Conservation (phyloP, 2,888 invertebrate genomes). For the Tiphia femorata region DNA sequence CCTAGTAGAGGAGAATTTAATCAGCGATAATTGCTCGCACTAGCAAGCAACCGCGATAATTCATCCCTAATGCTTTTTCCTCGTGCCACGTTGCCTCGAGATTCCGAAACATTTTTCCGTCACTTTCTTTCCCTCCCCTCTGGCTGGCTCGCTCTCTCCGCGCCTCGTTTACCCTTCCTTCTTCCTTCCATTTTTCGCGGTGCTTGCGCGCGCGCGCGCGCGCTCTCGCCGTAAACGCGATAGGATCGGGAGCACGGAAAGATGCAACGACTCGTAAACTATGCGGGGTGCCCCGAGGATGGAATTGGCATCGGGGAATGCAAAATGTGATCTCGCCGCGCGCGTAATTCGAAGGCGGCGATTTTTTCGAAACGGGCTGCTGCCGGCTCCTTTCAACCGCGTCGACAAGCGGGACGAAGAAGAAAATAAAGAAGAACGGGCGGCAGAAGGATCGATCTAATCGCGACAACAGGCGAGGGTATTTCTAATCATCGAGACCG, state of each 20-base stretch:
- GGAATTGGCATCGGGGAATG: neutral
- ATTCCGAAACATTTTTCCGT: conserved; percentile 33
- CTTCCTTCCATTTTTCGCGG: too few species aligned
- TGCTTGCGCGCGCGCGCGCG: too few species aligned
- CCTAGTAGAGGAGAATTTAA: conserved; percentile 33
- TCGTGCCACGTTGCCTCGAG: conserved; percentile 30
- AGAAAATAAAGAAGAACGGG: neutral
- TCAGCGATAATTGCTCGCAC: conserved; percentile 28
- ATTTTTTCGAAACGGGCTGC: too few species aligned
- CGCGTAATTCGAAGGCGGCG: neutral
- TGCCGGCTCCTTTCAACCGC: neutral
- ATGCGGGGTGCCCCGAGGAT: conserved; percentile 3
- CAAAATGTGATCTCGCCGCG: conserved; percentile 4
- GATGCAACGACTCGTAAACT: conserved; percentile 6
- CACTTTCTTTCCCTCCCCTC: neutral
- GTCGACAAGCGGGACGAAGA: neutral
- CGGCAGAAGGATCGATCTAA: neutral
- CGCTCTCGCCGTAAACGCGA: conserved; percentile 2
- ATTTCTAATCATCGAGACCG: too few species aligned
- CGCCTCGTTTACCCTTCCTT: too few species aligned
- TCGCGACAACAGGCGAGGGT: too few species aligned
- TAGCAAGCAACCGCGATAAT: conserved; percentile 11
- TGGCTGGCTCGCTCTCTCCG: neutral
- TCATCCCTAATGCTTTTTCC: conserved; percentile 36
- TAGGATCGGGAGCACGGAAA: conserved; percentile 7